Evolutionary conservation across 2,888 invertebrate species (phyloP).

Genomic region (Bellardia bayeri): DNA sequence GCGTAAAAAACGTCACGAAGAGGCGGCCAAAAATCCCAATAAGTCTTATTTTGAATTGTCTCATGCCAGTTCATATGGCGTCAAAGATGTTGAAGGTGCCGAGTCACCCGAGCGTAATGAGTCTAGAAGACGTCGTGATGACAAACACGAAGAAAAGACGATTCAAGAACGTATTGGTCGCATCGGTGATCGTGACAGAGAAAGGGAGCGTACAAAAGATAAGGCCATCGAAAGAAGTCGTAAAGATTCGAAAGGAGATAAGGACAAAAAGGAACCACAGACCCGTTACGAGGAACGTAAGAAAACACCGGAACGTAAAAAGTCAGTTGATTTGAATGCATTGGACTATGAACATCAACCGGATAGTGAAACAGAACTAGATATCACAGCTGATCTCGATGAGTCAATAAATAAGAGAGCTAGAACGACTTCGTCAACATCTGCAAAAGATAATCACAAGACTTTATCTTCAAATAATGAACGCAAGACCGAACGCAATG

Average conservation of each 20-base stretch:
- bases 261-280: constrained; percentile 55
- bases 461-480: constrained; percentile 43
- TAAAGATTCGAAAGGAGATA: constrained; percentile 68
- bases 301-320: constrained; percentile 78
- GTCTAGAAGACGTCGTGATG: constrained; percentile 79
- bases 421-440: constrained; percentile 22
- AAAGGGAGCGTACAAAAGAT: constrained; percentile 66
- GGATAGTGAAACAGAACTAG: constrained; percentile 83
- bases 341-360: constrained; percentile 89
- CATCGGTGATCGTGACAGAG: constrained; percentile 71
- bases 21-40: constrained; percentile 84
- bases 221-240: constrained; percentile 58
- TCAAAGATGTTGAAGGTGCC: constrained; percentile 80
- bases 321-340: constrained; percentile 88
- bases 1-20: constrained; percentile 86
- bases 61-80: constrained; percentile 84
- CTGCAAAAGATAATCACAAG: constrained; percentile 46
- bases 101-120: constrained; percentile 80
- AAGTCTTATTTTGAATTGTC: constrained; percentile 84
- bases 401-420: constrained; percentile 26
- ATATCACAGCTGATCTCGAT: constrained; percentile 59
- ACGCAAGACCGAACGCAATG: constrained; percentile 44
- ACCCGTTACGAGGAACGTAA: constrained; percentile 66
- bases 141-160: constrained; percentile 75
- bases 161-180: constrained; percentile 60